These are phyloP conservation scores for Cosmia trapezina DNA, from an alignment of 2,888 invertebrate species.

Conservation along the genomic window DNA sequence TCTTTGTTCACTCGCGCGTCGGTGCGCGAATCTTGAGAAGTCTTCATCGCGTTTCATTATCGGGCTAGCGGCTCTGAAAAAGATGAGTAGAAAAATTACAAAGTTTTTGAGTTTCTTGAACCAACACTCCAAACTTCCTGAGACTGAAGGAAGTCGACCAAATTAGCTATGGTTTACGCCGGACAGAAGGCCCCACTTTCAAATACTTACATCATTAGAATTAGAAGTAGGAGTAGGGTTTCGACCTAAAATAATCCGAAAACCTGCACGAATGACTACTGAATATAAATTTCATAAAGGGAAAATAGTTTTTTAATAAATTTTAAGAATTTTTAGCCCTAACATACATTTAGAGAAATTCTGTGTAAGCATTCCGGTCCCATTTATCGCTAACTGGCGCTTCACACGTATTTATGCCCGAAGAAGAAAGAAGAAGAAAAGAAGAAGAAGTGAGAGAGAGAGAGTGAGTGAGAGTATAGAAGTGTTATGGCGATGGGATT, in stretches of 20 bases:
- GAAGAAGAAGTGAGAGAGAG: no score
- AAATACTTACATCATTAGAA: background rate
- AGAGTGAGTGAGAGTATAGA: no score
- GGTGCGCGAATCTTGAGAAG: constrained; percentile 69
- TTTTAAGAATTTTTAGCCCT: background rate
- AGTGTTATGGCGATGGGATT: no score
- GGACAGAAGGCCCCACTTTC: background rate
- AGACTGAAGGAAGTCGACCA: background rate
- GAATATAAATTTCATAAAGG: background rate
- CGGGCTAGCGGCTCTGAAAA: constrained; percentile 80
- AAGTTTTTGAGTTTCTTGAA: background rate
- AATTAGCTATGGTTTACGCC: background rate
- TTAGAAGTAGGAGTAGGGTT: background rate
- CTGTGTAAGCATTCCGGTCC: background rate
- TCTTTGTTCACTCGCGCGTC: constrained; percentile 66
- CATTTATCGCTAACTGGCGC: background rate
- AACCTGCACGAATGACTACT: background rate
- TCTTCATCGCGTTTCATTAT: constrained; percentile 88
- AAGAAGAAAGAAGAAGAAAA: no score
- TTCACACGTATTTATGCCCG: background rate
- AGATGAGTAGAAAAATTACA: constrained; percentile 22
- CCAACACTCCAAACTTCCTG: background rate
- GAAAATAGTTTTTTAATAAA: background rate
- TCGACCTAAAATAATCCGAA: background rate
- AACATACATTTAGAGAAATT: background rate